Conservation (phyloP, 2,888 invertebrate genomes). For the Lepetodrilus schrolli region DNA sequence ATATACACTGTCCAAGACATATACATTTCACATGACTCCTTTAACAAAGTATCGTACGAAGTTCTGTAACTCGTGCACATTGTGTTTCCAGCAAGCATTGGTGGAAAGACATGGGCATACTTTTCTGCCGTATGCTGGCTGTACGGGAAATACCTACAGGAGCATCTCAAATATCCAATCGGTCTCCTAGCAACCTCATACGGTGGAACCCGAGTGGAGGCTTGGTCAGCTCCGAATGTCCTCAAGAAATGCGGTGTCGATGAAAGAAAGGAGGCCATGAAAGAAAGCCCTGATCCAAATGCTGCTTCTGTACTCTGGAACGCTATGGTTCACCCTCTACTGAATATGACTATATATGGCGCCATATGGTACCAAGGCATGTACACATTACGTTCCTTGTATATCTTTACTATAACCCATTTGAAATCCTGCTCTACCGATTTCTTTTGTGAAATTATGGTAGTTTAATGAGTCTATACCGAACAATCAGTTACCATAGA, state of each 20-base stretch:
- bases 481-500: too few species aligned
- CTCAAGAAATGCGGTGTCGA: conserved; percentile 57
- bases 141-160: conserved; percentile 64
- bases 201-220: conserved; percentile 67
- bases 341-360: conserved; percentile 69
- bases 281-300: background rate
- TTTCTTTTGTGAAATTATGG: too few species aligned
- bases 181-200: conserved; percentile 62
- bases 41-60: background rate
- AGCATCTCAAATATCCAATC: conserved; percentile 61
- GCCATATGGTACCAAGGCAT: conserved; percentile 74
- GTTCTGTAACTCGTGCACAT: background rate
- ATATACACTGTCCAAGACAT: background rate
- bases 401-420: too few species aligned
- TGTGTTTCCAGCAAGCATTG: conserved; percentile 27
- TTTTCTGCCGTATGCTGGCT: conserved; percentile 73
- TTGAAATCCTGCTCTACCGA: too few species aligned
- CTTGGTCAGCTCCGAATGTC: conserved; percentile 65
- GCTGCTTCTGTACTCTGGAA: conserved; percentile 63
- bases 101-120: conserved; percentile 41
- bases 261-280: background rate
- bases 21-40: background rate
- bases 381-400: too few species aligned
- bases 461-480: too few species aligned
- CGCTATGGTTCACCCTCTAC: conserved; percentile 71